These are phyloP conservation scores for Chymomyza procnemis DNA, from an alignment of 2,888 invertebrate genomes.

Conservation along the genomic window DNA sequence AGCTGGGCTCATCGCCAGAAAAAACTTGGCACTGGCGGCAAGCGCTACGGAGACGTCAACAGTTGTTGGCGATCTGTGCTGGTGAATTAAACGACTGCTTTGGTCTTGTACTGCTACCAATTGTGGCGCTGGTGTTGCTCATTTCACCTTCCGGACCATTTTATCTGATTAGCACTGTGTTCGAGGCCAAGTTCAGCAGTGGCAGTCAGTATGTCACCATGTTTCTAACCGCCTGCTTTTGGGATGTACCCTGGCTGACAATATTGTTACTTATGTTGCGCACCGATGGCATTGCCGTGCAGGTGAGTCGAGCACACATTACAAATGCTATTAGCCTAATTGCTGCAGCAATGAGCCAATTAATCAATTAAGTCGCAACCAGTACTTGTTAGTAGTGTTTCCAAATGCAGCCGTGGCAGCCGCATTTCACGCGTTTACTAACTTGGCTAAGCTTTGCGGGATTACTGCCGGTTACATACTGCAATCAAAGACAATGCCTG, in stretches of 20 bases:
- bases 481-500: background rate
- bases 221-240: slow-evolving; percentile 24
- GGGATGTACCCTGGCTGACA: slow-evolving; percentile 47
- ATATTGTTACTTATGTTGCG: slow-evolving; percentile 42
- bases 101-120: slow-evolving; percentile 44
- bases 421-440: slow-evolving; percentile 4
- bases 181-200: slow-evolving; percentile 37
- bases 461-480: slow-evolving; percentile 22
- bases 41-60: slow-evolving; percentile 23
- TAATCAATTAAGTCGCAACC: background rate
- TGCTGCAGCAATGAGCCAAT: background rate
- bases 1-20: background rate
- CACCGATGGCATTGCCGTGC: slow-evolving; percentile 40
- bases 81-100: slow-evolving; percentile 44
- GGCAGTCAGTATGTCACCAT: background rate
- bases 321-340: background rate
- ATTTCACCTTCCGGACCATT: slow-evolving; percentile 40
- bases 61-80: slow-evolving; percentile 17
- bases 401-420: slow-evolving; percentile 7
- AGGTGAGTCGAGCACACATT: slow-evolving; percentile 46
- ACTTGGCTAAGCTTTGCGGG: slow-evolving; percentile 13
- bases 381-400: background rate
- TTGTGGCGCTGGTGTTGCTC: slow-evolving; percentile 37
- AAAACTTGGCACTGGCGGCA: background rate
- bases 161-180: slow-evolving; percentile 44